Percentiles rank a stretch among this genome's conserved stretches.
Evolutionary conservation across 1,140 invertebrate species (phyloP).

Genomic region (Calliopsis andreniformis): DNA sequence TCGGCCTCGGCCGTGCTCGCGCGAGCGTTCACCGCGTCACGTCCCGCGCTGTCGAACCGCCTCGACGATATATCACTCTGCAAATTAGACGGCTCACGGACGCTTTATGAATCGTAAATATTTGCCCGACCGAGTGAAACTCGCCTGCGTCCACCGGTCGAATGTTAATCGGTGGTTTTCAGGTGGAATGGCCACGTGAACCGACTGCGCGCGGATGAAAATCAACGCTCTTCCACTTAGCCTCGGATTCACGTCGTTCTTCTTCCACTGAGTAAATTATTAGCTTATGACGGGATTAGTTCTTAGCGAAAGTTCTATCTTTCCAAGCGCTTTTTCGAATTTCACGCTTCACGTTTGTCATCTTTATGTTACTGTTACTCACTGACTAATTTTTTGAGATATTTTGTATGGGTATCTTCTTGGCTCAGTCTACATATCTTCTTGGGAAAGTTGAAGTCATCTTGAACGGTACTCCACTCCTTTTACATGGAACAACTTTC

Average conservation of each 20-base stretch:
- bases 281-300: not conserved
- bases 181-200: not conserved
- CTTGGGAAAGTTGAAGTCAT: too few species aligned
- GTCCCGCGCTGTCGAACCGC: conserved; percentile 23
- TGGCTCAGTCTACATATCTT: too few species aligned
- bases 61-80: conserved; percentile 24
- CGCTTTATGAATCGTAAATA: conserved; percentile 38
- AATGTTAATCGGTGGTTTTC: conserved; percentile 16
- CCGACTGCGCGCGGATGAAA: not conserved
- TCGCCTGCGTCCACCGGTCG: conserved; percentile 9
- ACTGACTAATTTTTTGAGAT: too few species aligned
- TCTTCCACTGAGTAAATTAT: conserved; percentile 5
- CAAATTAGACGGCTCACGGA: conserved; percentile 20
- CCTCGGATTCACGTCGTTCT: not conserved
- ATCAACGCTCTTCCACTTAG: not conserved
- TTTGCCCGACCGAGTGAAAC: conserved; percentile 13
- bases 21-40: too few species aligned
- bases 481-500: too few species aligned
- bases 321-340: too few species aligned
- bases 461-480: too few species aligned
- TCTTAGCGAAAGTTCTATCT: not conserved
- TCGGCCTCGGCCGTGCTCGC: not conserved
- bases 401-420: too few species aligned
- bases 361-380: too few species aligned
- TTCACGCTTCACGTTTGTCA: too few species aligned